Evolutionary conservation across 2,797 vertebrate genomes (phyloP), one percentile per base, ranked within the genome.

Genomic region (Molossus molossus): DNA sequence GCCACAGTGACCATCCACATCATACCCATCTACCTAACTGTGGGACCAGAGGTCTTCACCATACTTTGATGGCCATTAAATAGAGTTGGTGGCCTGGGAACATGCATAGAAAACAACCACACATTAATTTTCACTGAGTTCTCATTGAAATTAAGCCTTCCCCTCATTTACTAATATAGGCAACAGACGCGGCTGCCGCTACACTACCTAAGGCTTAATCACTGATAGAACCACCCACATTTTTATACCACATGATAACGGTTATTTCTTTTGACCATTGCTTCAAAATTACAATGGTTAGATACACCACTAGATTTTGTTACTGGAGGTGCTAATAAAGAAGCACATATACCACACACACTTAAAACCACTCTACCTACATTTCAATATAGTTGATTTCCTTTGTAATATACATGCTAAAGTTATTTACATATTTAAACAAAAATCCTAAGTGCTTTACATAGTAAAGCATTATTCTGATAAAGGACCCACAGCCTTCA

Each of bases 391-490:
- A 58, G 15, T 81, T 12, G 13, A 23, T 87, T 85, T 90, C 50
- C 25, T 90, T 96, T 37, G n/a, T 70, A 83, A 86, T 65, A 3
- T 84, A 57, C 9, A 25, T 37, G 29, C 48, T 82, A 37, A 82
- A 86, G 17, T 58, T 72, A 80, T 23, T 58, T 87, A 72, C n/a
- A 27, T 27, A 40, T 70, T n/a, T 90, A 90, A 93, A 86, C 62
- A 77, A 79, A 88, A 77, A 27, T 29, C 17, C 27, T 11, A 40
- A 17, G 1, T 65, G 53, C 90, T 90, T 90, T 90, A 15, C 11
- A 14, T 91, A 14, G 53, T 92, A 75, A 77, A 91, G 91, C 1
- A 11, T 37, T 93, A 82, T 96, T 93, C 60, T 87, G 53, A 94
- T 53, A 84, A 25, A 11, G 13, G 10, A 73, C 70, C n/a, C 9